Evolutionary conservation across 2,888 invertebrate genomes (phyloP).

Genomic region (Odontomyia ornata): DNA sequence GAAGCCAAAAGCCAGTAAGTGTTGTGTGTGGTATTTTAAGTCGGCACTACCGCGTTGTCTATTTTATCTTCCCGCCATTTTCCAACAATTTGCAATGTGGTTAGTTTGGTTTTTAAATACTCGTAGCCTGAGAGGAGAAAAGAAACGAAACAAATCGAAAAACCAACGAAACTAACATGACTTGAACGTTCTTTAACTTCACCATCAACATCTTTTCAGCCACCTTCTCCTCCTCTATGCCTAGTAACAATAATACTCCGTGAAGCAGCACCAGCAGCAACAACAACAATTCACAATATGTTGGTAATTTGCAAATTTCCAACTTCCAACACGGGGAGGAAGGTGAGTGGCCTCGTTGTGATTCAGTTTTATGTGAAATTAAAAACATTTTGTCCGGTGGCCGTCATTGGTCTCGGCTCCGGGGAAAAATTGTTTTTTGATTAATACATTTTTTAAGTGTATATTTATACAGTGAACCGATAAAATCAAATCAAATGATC

Average conservation of each 20-base stretch:
- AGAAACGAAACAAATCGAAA: neutral
- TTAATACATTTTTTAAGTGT: neutral
- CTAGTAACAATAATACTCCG: neutral
- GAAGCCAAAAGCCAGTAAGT: too few relatives aligned
- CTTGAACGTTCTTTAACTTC: neutral
- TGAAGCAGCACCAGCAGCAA: neutral
- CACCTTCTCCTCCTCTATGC: neutral
- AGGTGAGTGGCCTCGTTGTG: conserved; percentile 6
- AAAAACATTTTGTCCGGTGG: conserved; percentile 1
- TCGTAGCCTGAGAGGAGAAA: neutral
- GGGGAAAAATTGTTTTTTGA: neutral
- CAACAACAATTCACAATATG: too few relatives aligned
- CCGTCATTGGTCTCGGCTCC: too few relatives aligned
- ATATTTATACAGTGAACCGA: neutral
- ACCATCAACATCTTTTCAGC: neutral
- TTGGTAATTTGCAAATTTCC: too few relatives aligned
- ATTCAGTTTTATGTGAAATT: conserved; percentile 9
- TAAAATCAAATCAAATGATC: neutral
- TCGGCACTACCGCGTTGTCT: neutral
- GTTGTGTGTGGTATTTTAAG: too few relatives aligned
- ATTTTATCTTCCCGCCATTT: conserved; percentile 1
- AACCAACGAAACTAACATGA: neutral
- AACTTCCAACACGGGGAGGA: neutral
- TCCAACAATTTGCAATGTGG: neutral
- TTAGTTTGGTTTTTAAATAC: conserved; percentile 2